Percentiles rank a stretch among this genome's conserved stretches.
Conservation (phyloP, 2,797 vertebrate genomes). For the Liasis olivaceus region DNA sequence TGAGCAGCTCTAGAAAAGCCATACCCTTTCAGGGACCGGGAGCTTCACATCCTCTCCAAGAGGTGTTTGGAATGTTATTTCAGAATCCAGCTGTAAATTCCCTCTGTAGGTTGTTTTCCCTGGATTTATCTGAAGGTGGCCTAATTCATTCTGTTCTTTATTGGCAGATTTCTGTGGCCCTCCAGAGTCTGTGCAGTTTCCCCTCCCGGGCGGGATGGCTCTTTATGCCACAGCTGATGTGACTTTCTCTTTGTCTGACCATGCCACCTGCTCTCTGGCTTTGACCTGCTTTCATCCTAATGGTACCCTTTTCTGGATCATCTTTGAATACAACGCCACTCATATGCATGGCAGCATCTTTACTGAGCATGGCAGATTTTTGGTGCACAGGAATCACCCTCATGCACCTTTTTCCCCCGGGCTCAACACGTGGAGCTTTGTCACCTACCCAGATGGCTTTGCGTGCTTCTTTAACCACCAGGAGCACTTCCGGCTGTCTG, state of each 20-base stretch:
- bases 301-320: neutral
- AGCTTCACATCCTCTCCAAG: neutral
- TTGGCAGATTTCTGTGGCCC: constrained; percentile 20
- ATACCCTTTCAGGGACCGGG: too few relatives aligned
- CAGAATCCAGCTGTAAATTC: neutral
- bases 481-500: constrained; percentile 23
- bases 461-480: constrained; percentile 34
- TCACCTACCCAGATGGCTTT: constrained; percentile 11
- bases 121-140: too few relatives aligned
- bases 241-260: neutral
- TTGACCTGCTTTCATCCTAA: neutral
- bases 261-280: constrained; percentile 6
- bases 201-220: constrained; percentile 22
- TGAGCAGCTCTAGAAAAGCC: neutral
- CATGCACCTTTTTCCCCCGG: neutral
- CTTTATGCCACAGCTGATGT: constrained; percentile 9
- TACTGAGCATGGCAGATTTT: neutral
- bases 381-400: neutral
- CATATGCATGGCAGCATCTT: neutral
- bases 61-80: neutral
- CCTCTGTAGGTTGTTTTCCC: neutral
- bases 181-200: neutral
- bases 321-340: neutral
- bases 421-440: constrained; percentile 24
- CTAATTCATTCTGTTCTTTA: neutral